Evolutionary conservation across 1,140 invertebrate genomes (phyloP).

Genomic region (Lysiphlebus fabarum): DNA sequence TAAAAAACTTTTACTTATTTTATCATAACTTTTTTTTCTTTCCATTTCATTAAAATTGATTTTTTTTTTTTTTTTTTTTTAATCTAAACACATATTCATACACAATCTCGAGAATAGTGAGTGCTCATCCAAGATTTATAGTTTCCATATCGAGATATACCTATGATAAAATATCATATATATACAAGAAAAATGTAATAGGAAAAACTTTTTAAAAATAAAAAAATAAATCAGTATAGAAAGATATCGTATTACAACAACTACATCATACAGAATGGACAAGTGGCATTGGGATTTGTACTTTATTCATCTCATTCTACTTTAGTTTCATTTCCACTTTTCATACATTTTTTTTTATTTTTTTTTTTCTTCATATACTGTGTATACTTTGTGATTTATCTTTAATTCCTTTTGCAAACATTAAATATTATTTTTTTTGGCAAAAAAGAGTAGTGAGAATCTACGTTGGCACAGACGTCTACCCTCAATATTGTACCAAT

Average conservation of each 20-base stretch:
- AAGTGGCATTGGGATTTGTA: constrained; percentile 18
- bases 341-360: neutral
- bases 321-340: neutral
- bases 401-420: constrained; percentile 17
- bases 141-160: constrained; percentile 20
- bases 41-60: no score
- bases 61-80: constrained; percentile 5
- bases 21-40: neutral
- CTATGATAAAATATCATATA: neutral
- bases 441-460: neutral
- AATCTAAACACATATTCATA: neutral
- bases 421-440: constrained; percentile 15
- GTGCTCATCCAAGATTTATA: constrained; percentile 24
- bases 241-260: constrained; percentile 8
- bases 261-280: constrained; percentile 21
- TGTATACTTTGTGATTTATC: constrained; percentile 9
- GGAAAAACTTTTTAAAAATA: neutral
- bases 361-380: neutral
- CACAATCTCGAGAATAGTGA: constrained; percentile 7
- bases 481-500: constrained; percentile 3
- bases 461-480: constrained; percentile 1
- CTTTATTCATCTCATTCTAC: constrained; percentile 2
- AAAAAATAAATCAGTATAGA: neutral
- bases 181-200: neutral
- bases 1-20: constrained; percentile 4